These are phyloP conservation scores for Cistogaster globosa DNA, from an alignment of 2,888 invertebrate genomes.

Conservation along the genomic window DNA sequence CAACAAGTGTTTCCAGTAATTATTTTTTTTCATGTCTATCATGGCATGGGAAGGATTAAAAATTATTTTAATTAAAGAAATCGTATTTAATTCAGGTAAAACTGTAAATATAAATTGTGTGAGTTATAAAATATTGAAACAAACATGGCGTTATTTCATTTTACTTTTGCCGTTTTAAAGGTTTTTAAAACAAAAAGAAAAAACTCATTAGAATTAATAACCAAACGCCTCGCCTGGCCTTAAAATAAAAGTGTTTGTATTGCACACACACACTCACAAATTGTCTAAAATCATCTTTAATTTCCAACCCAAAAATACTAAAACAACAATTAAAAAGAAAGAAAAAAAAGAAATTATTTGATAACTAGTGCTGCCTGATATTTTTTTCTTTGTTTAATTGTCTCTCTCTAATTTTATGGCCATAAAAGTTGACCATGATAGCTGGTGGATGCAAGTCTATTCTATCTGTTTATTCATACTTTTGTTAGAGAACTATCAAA, in stretches of 20 bases:
- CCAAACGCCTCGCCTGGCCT: background rate
- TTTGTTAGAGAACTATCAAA: slow-evolving; percentile 41
- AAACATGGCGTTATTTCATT: background rate
- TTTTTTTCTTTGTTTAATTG: slow-evolving; percentile 59
- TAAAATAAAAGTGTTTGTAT: slow-evolving; percentile 4
- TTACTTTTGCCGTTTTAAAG: background rate
- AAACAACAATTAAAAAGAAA: background rate
- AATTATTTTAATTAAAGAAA: slow-evolving; percentile 81
- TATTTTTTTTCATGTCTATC: slow-evolving; percentile 20
- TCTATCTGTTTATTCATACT: slow-evolving; percentile 29
- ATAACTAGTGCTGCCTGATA: slow-evolving; percentile 47
- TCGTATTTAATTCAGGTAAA: slow-evolving; percentile 81
- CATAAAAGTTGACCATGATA: slow-evolving; percentile 62
- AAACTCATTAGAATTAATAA: slow-evolving; percentile 65
- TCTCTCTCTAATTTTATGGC: slow-evolving; percentile 61
- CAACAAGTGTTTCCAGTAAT: slow-evolving; percentile 28
- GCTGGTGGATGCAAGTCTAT: slow-evolving; percentile 33
- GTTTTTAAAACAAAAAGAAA: background rate
- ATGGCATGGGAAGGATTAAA: slow-evolving; percentile 33
- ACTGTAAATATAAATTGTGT: slow-evolving; percentile 4
- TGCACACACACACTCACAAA: background rate
- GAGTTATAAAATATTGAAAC: background rate
- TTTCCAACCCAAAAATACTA: slow-evolving; percentile 47
- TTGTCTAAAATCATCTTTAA: slow-evolving; percentile 49
- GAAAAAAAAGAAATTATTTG: slow-evolving; percentile 49